phyloP scores from a whole-genome alignment of 2,113 vertebrate genomes.

The Channa argus region DNA sequence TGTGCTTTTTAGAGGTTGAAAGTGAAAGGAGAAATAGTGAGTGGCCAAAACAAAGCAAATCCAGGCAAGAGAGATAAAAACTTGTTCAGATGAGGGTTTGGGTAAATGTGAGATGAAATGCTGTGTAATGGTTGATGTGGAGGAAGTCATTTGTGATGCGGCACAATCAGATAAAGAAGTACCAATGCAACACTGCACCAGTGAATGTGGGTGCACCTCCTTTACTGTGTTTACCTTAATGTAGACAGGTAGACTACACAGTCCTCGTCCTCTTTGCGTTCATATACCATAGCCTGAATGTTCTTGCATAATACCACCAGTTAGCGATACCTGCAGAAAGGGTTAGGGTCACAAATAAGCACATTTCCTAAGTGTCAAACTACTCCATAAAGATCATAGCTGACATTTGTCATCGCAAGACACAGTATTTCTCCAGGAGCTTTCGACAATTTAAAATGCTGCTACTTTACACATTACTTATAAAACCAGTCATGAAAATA shows the following conservation, averaged over 20 bases:
- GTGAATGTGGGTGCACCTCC: neutral
- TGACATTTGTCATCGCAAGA: too few relatives aligned
- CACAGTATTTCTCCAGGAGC: too few relatives aligned
- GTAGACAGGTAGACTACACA: slow-evolving; percentile 21
- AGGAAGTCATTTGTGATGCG: slow-evolving; percentile 7
- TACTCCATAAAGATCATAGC: too few relatives aligned
- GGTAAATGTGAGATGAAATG: slow-evolving; percentile 41
- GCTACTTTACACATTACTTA: too few relatives aligned
- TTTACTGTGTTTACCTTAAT: neutral
- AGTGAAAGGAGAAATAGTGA: slow-evolving; percentile 27
- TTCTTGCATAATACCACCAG: neutral
- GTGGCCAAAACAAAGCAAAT: neutral
- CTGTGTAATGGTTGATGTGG: slow-evolving; percentile 14
- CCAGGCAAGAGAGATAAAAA: slow-evolving; percentile 2
- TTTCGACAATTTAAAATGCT: too few relatives aligned
- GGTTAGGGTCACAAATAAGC: too few relatives aligned
- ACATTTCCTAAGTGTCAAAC: too few relatives aligned
- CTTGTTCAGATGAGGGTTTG: neutral
- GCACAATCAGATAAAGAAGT: slow-evolving; percentile 29
- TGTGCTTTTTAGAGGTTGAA: slow-evolving; percentile 35
- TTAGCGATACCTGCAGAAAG: too few relatives aligned
- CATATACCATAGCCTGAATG: neutral
- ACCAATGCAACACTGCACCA: neutral
- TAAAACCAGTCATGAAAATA: too few relatives aligned
- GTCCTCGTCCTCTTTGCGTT: neutral